phyloP scores from a whole-genome alignment of 2,797 vertebrate genomes.

The Lutjanus campechanus region DNA sequence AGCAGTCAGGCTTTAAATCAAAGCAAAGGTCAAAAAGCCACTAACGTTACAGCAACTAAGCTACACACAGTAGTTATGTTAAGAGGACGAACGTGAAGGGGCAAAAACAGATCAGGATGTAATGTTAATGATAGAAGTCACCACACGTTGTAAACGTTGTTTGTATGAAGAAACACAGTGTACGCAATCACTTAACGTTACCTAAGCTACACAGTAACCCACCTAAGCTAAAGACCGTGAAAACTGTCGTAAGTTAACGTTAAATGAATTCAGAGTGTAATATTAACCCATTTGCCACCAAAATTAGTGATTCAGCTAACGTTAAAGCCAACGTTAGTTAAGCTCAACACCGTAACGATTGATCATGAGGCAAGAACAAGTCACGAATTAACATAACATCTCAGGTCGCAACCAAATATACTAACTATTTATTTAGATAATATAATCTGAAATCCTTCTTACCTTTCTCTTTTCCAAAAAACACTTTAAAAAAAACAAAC shows the following conservation, averaged over 20 bases:
- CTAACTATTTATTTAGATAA: not conserved
- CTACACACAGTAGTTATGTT: not conserved
- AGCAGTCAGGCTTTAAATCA: too few relatives aligned
- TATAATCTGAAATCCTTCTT: not conserved
- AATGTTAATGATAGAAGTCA: not conserved
- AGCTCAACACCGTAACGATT: not conserved
- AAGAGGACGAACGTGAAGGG: not conserved
- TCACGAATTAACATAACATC: not conserved
- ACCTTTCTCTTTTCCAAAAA: slow-evolving; percentile 27
- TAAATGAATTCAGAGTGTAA: too few relatives aligned
- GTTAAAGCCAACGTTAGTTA: too few relatives aligned
- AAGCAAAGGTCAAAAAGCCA: not conserved
- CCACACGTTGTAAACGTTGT: too few relatives aligned
- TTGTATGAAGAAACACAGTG: not conserved
- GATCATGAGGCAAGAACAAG: not conserved
- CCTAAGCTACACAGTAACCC: not conserved
- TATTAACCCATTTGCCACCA: too few relatives aligned
- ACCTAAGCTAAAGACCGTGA: not conserved
- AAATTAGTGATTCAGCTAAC: too few relatives aligned
- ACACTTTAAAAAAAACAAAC: not conserved
- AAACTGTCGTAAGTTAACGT: too few relatives aligned
- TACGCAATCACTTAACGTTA: too few relatives aligned
- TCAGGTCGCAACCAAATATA: not conserved
- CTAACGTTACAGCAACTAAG: not conserved
- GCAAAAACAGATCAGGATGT: too few relatives aligned